Evolutionary conservation across 2,888 invertebrate species (phyloP).

Genomic region (Chrysotoxum bicinctum): DNA sequence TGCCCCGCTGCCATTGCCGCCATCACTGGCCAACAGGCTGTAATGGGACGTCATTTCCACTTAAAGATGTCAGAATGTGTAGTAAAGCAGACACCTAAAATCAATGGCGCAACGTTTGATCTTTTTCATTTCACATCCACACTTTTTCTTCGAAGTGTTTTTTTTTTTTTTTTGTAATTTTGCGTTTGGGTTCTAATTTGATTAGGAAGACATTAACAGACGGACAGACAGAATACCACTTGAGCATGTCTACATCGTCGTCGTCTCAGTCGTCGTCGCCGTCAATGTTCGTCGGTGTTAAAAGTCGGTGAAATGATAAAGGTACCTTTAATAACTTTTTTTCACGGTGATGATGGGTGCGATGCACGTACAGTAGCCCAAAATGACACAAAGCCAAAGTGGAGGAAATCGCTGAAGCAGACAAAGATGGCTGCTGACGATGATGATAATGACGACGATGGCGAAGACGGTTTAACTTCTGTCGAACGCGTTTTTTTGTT

Average conservation of each 20-base stretch:
- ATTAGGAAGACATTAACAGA: conserved; percentile 72
- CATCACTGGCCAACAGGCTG: conserved; percentile 24
- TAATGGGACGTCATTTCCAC: conserved; percentile 80
- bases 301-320: conserved; percentile 60
- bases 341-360: conserved; percentile 49
- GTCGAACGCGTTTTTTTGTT: conserved; percentile 32
- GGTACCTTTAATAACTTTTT: conserved; percentile 14
- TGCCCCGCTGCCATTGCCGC: not conserved
- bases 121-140: conserved; percentile 45
- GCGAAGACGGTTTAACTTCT: conserved; percentile 47
- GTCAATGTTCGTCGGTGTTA: conserved; percentile 42
- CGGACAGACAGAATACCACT: conserved; percentile 70
- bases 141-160: conserved; percentile 36
- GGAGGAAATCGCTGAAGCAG: conserved; percentile 23
- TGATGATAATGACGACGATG: not conserved
- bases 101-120: conserved; percentile 70
- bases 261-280: conserved; percentile 50
- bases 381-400: conserved; percentile 54
- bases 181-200: conserved; percentile 70
- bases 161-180: conserved; percentile 25
- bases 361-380: conserved; percentile 68
- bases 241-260: conserved; percentile 71
- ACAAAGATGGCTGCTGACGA: conserved; percentile 73
- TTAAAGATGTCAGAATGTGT: conserved; percentile 77
- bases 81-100: conserved; percentile 71